phyloP scores from a whole-genome alignment of 2,888 invertebrate genomes.

The Chloroclysta siterata region DNA sequence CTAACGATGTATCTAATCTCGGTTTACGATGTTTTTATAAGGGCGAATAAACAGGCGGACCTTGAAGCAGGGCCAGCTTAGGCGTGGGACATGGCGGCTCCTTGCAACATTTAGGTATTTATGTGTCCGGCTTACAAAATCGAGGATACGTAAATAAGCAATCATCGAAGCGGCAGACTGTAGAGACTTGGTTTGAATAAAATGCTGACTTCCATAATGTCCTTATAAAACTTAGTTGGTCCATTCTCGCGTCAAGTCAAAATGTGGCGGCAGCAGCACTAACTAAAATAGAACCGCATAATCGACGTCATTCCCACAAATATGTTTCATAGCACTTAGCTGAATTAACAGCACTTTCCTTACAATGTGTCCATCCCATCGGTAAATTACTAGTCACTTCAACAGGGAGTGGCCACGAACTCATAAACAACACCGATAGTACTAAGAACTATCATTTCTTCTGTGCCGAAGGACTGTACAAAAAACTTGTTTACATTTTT shows the following conservation, averaged over 20 bases:
- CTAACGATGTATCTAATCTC: constrained; percentile 43
- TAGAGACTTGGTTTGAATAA: background rate
- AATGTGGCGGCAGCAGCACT: no score
- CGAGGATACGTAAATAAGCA: background rate
- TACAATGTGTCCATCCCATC: constrained; percentile 37
- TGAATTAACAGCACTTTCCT: constrained; percentile 27
- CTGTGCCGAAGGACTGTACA: constrained; percentile 28
- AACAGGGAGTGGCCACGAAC: constrained; percentile 34
- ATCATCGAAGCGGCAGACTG: background rate
- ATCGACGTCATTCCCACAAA: background rate
- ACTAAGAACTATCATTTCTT: constrained; percentile 8
- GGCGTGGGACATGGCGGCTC: constrained; percentile 17
- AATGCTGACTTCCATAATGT: background rate
- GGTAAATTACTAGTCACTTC: constrained; percentile 33
- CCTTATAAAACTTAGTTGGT: no score
- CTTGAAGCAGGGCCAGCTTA: constrained; percentile 38
- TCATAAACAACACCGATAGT: constrained; percentile 30
- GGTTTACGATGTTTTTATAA: constrained; percentile 29
- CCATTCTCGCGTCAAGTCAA: no score
- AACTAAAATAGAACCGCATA: background rate
- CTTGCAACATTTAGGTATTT: constrained; percentile 1
- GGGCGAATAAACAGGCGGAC: constrained; percentile 36
- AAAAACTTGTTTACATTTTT: constrained; percentile 45
- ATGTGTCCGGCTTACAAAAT: background rate
- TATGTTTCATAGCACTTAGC: constrained; percentile 20